A percentile compares a stretch with the other conserved stretches of the same genome.
Conservation (phyloP, 2,888 invertebrate species). For the Netelia virgata region DNA sequence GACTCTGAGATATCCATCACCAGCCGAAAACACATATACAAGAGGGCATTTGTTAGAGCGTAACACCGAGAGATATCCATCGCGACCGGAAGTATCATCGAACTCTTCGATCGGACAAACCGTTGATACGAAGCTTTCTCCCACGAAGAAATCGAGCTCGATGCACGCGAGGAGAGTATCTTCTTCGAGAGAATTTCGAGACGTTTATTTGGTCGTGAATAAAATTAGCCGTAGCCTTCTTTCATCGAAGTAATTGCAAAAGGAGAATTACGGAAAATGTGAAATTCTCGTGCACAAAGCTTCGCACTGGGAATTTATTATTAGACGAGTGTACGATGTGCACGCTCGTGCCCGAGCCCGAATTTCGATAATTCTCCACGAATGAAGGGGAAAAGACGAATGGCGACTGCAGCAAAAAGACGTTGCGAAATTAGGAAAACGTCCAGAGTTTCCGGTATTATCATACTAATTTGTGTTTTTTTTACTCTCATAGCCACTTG, state of each 20-base stretch:
- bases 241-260: conserved; percentile 40
- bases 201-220: conserved; percentile 45
- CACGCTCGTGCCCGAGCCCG: background rate
- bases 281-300: conserved; percentile 4
- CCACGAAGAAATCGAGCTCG: background rate
- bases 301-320: conserved; percentile 47
- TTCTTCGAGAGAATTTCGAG: background rate
- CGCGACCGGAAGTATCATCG: conserved; percentile 30
- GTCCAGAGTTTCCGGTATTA: conserved; percentile 10
- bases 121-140: conserved; percentile 13
- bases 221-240: conserved; percentile 48
- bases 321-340: conserved; percentile 25
- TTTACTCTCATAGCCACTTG: too few species aligned
- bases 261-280: conserved; percentile 12
- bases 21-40: conserved; percentile 17
- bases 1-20: conserved; percentile 55
- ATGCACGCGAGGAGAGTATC: too few species aligned
- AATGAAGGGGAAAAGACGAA: conserved; percentile 2
- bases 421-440: conserved; percentile 15
- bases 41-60: background rate
- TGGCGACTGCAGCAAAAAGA: conserved; percentile 13
- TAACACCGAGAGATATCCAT: background rate
- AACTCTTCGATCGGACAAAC: conserved; percentile 18
- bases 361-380: conserved; percentile 38
- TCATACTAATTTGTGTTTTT: background rate